These are phyloP conservation scores for Arge pagana DNA, from an alignment of 2,888 invertebrate genomes.

Conservation along the genomic window DNA sequence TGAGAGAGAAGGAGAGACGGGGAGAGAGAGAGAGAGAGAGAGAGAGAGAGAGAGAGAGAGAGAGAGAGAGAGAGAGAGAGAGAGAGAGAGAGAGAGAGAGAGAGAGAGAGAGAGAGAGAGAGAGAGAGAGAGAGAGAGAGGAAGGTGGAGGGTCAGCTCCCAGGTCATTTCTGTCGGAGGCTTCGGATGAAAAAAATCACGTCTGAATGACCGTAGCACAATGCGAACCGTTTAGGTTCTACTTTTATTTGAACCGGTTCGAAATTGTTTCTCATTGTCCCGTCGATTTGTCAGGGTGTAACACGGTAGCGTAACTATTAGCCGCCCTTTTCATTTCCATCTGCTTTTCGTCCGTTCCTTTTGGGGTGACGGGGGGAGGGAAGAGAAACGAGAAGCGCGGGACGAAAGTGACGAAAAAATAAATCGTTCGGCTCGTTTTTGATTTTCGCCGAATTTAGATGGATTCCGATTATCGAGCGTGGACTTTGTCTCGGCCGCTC, in stretches of 20 bases:
- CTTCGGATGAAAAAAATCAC: conserved; percentile 14
- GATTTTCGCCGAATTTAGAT: too few species aligned
- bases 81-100: conserved; percentile 22
- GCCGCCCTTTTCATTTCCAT: conserved; percentile 30
- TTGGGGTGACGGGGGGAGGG: background rate
- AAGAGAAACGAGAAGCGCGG: too few species aligned
- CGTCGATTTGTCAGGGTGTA: conserved; percentile 54
- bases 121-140: too few species aligned
- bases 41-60: conserved; percentile 20
- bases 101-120: conserved; percentile 12
- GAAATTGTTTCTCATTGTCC: conserved; percentile 57
- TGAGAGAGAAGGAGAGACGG: conserved; percentile 15
- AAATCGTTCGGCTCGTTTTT: too few species aligned
- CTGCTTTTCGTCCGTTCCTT: background rate
- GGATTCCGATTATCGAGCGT: too few species aligned
- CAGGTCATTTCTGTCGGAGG: conserved; percentile 3
- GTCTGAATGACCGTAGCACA: conserved; percentile 15
- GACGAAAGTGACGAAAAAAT: too few species aligned
- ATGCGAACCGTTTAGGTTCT: conserved; percentile 20
- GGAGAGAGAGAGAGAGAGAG: too few species aligned
- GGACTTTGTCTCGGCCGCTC: too few species aligned
- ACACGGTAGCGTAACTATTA: conserved; percentile 54
- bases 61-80: conserved; percentile 10
- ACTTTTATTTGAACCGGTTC: conserved; percentile 37
- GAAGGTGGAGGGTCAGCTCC: background rate